Evolutionary conservation across 2,797 vertebrate species (phyloP), one percentile per base, ranked within the genome.

Genomic region (Champsocephalus esox): DNA sequence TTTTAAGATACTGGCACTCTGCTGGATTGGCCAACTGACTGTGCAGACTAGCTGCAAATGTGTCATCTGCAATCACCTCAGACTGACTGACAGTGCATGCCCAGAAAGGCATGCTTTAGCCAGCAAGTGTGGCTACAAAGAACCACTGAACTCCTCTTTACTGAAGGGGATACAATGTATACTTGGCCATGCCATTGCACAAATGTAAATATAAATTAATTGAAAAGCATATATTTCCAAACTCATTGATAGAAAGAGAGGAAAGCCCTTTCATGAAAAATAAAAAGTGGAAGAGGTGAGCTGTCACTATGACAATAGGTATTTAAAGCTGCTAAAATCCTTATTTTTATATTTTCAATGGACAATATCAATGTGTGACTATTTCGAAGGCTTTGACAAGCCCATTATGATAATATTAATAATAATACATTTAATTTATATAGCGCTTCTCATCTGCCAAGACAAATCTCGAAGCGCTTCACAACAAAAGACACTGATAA

Each of bases 21-120:
- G 79, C 49, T 70, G 62, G 66, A 81, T 65, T 67, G 70, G 62
- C 79, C 50, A 49, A 88, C 90, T 90, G 91, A 91, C 86, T 59
- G 73, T 70, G 89, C 88, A 87, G 78, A 83, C 73, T 46, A 63
- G 48, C 52, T 60, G 78, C 73, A 70, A 87, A 89, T 70, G 68
- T 88, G 89, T 89, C 88, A 84, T 83, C 50, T 81, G 63, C 70
- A 81, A 89, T 92, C 84, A 80, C 73, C 72, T 88, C 79, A 74
- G 55, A 77, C 70, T 71, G 66, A 78, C 52, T 38, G 64, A 79
- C 34, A 38, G 34, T 38, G 34, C 34, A 38, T 38, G 34, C 34
- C 8, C 59, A 55, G 57, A 56, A 75, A 83, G 68, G 66, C 58
- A 21, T 52, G 65, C 43, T 67, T 56, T 16, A 70, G 70, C 65